A percentile compares a stretch with the other conserved stretches of the same genome.
These are phyloP conservation scores for Piprites chloris DNA, from an alignment of 2,113 vertebrate species.

Conservation along the genomic window DNA sequence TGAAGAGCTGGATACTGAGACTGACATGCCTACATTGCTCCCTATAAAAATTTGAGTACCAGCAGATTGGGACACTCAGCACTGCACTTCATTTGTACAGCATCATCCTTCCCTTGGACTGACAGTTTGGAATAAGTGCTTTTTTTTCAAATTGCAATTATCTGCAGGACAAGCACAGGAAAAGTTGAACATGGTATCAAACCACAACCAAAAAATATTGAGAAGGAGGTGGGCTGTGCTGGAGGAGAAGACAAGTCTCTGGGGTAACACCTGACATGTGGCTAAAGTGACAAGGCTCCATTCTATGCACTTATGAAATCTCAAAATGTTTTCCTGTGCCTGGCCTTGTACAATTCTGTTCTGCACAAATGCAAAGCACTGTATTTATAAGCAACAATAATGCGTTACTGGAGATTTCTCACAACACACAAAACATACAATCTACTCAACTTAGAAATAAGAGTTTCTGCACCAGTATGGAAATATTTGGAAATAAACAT, in stretches of 20 bases:
- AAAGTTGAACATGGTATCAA: background rate
- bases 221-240: too few species aligned
- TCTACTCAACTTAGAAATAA: background rate
- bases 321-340: background rate
- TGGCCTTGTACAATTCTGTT: background rate
- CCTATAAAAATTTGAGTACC: background rate
- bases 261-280: background rate
- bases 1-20: background rate
- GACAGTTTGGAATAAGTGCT: background rate
- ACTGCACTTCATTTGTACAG: background rate
- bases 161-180: background rate
- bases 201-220: background rate
- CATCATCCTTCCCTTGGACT: background rate
- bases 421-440: background rate
- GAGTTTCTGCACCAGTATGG: background rate
- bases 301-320: background rate
- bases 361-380: background rate
- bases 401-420: background rate
- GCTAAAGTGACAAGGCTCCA: background rate
- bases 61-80: background rate
- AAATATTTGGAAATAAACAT: background rate
- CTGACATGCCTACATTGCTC: background rate
- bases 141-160: background rate
- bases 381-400: background rate
- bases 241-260: background rate